Evolutionary conservation across 2,888 invertebrate genomes (phyloP).

Genomic region (Hirtodrosophila trivittata): DNA sequence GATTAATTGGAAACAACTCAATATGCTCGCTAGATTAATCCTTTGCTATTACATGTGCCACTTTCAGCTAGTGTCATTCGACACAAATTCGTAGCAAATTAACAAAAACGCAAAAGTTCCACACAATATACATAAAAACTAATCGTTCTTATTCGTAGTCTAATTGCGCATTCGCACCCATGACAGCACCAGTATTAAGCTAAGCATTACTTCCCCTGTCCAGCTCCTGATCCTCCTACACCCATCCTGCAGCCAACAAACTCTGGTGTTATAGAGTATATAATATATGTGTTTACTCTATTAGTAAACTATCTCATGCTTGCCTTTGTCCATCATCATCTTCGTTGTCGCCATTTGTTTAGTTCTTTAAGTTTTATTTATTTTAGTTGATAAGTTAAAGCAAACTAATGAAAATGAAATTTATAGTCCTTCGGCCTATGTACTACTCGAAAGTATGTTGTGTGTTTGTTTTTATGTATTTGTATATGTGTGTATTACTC

Average conservation of each 20-base stretch:
- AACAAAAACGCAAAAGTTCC: conserved; percentile 29
- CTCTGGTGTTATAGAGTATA: conserved; percentile 48
- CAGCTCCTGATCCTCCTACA: background rate
- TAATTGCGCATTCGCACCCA: conserved; percentile 68
- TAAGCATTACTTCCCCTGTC: conserved; percentile 60
- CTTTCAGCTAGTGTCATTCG: conserved; percentile 21
- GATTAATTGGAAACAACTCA: background rate
- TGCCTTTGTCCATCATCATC: conserved; percentile 34
- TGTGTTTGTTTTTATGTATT: conserved; percentile 47
- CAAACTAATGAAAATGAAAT: conserved; percentile 11
- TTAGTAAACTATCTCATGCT: conserved; percentile 35
- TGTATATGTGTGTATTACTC: conserved; percentile 68
- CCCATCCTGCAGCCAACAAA: conserved; percentile 22
- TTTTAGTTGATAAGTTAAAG: conserved; percentile 60
- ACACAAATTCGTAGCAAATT: conserved; percentile 18
- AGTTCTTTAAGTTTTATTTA: conserved; percentile 69
- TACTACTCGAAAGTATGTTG: conserved; percentile 58
- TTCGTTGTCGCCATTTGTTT: conserved; percentile 64
- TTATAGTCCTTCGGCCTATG: conserved; percentile 30
- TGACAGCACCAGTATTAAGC: conserved; percentile 78
- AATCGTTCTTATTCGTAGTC: conserved; percentile 52
- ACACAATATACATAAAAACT: conserved; percentile 18
- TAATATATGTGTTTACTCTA: too few relatives aligned
- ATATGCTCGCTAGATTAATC: conserved; percentile 2
- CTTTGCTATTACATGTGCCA: background rate